Evolutionary conservation across 2,888 invertebrate genomes (phyloP), one percentile per base, ranked within the genome.

Genomic region (Drosophila bunnanda): DNA sequence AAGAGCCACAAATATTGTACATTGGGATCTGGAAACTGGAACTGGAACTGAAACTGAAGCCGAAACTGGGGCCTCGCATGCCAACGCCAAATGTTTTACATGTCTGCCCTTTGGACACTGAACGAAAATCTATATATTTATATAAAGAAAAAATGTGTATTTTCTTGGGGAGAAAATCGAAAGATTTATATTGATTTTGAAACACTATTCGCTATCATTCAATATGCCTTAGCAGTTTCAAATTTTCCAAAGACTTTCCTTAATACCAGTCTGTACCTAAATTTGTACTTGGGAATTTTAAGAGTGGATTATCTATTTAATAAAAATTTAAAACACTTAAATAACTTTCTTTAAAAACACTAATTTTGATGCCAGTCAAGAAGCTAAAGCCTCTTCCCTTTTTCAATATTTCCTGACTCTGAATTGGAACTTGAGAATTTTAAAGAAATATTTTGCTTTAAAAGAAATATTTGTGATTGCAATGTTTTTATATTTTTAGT

Each of bases 41-140:
- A 32, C 32, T 76, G 85, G 56, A 54, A 56, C 38, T 55, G 50
- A 34, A 13, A 41, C 32, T 15, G 36, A 38, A 38, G 38, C 38
- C 38, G 39, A 20, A 58, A 60, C 65, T 75, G 85, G 67, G 68
- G 71, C 84, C 79, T 82, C 83, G 82, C 87, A 86, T 86, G 87
- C 82, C 81, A 82, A 76, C 73, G 84, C 84, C 87, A 83, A 82
- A 82, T 82, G 82, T 84, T 86, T 82, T 83, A 82, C 82, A 86
- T 82, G 87, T 79, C 84, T 83, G 87, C 61, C 70, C 58, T 28
- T 38, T 10, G 36, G 4, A 3, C 64, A 65, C 64, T 64, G 12
- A 4, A 20, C 32, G 25, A 30, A 39, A 36, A 17, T n/a, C 15
- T 39, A 50, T 17, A 39, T 17, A 38, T n/a, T 13, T 36, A 38